Evolutionary conservation across 2,113 vertebrate species (phyloP).

Genomic region (Panurus biarmicus): DNA sequence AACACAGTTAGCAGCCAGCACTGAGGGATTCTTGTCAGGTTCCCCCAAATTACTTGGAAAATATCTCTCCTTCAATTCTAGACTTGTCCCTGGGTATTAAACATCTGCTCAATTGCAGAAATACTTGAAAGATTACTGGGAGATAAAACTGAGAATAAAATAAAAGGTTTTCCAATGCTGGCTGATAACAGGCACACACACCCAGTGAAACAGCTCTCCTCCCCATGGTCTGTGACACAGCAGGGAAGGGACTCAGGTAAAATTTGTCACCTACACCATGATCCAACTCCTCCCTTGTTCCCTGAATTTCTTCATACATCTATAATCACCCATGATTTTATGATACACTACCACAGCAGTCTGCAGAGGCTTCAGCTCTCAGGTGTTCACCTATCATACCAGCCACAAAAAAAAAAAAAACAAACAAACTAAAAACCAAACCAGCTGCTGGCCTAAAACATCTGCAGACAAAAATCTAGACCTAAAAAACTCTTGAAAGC

Average conservation of each 20-base stretch:
- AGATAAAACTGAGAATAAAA: neutral
- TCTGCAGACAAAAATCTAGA: neutral
- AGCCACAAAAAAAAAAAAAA: neutral
- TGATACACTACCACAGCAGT: neutral
- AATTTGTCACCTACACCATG: neutral
- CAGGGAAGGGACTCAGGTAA: neutral
- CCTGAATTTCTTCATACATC: neutral
- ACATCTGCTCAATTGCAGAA: neutral
- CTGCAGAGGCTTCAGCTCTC: neutral
- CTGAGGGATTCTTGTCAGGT: neutral
- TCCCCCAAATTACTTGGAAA: constrained; percentile 7
- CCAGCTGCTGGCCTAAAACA: neutral
- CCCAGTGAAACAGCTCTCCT: neutral
- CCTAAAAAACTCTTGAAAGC: neutral
- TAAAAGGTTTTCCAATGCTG: neutral
- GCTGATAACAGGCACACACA: fast-evolving
- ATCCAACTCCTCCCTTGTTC: neutral
- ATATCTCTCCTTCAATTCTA: neutral
- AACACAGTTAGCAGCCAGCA: neutral
- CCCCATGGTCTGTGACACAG: neutral
- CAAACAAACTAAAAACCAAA: no score
- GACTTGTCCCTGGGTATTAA: constrained; percentile 9
- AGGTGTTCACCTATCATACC: neutral
- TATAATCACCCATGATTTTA: neutral
- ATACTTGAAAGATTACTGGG: neutral